phyloP scores from a whole-genome alignment of 2,888 invertebrate genomes.

The Lagria hirta region DNA sequence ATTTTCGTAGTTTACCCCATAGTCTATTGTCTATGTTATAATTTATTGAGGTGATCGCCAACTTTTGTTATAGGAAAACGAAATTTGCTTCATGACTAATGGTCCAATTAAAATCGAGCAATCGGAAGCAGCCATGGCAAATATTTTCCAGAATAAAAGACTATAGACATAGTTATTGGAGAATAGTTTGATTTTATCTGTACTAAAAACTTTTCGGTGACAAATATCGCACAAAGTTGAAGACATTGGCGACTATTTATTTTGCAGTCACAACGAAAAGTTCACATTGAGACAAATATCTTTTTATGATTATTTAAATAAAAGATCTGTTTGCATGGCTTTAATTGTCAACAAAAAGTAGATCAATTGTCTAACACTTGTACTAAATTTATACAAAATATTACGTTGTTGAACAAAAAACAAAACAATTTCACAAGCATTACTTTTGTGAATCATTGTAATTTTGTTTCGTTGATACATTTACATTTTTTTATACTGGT shows the following conservation, averaged over 20 bases:
- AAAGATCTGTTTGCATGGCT: too few relatives aligned
- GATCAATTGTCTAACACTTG: too few relatives aligned
- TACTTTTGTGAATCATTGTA: too few relatives aligned
- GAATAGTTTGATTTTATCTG: conserved; percentile 18
- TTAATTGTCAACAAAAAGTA: too few relatives aligned
- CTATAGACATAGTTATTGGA: conserved; percentile 14
- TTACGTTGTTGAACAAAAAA: too few relatives aligned
- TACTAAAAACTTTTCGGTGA: conserved; percentile 17
- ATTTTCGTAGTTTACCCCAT: conserved; percentile 13
- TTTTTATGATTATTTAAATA: too few relatives aligned
- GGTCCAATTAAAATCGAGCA: conserved; percentile 21
- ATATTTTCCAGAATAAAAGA: conserved; percentile 18
- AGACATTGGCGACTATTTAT: conserved; percentile 20
- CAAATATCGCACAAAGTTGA: conserved; percentile 18
- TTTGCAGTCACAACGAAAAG: conserved; percentile 10
- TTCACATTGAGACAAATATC: neutral
- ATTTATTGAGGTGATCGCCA: conserved; percentile 21
- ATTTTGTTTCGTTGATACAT: too few relatives aligned
- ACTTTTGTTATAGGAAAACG: conserved; percentile 22
- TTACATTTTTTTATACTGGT: too few relatives aligned
- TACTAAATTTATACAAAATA: too few relatives aligned
- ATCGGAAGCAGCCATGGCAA: conserved; percentile 17
- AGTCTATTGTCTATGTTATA: conserved; percentile 21
- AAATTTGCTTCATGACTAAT: conserved; percentile 24
- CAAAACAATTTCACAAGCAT: too few relatives aligned